Percentiles rank a stretch among this genome's conserved stretches.
phyloP scores from a whole-genome alignment of 1,140 invertebrate species.

The Popillia japonica region DNA sequence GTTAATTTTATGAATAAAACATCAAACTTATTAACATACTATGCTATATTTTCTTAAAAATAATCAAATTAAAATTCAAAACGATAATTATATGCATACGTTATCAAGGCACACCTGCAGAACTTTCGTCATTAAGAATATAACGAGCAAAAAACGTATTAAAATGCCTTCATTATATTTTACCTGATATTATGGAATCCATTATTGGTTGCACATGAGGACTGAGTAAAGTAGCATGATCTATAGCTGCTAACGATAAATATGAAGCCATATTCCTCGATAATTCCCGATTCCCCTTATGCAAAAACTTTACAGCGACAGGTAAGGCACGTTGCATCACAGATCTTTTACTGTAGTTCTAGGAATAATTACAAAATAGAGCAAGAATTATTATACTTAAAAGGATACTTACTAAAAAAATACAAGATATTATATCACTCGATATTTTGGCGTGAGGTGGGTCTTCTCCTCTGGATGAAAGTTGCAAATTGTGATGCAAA shows the following conservation, averaged over 20 bases:
- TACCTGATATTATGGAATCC: conserved; percentile 86
- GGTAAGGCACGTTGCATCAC: conserved; percentile 91
- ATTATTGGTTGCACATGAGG: conserved; percentile 89
- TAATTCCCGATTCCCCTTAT: conserved; percentile 88
- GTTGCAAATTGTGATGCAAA: conserved; percentile 86
- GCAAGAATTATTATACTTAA: background rate
- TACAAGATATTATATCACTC: conserved; percentile 91
- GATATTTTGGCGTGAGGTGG: conserved; percentile 96
- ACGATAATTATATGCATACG: background rate
- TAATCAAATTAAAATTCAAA: background rate
- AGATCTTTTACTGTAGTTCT: conserved; percentile 88
- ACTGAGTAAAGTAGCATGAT: conserved; percentile 85
- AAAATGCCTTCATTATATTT: conserved; percentile 26
- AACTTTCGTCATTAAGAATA: background rate
- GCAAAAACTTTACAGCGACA: conserved; percentile 89
- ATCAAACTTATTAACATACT: background rate
- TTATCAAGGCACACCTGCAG: background rate
- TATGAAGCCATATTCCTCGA: conserved; percentile 91
- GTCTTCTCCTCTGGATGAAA: conserved; percentile 80
- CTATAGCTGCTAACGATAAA: conserved; percentile 89
- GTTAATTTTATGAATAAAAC: conserved; percentile 1
- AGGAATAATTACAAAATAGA: conserved; percentile 50
- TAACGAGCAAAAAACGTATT: background rate
- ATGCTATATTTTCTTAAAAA: background rate
- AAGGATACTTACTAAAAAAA: conserved; percentile 80